phyloP scores from a whole-genome alignment of 2,797 vertebrate genomes.

The Poecilia gillii region DNA sequence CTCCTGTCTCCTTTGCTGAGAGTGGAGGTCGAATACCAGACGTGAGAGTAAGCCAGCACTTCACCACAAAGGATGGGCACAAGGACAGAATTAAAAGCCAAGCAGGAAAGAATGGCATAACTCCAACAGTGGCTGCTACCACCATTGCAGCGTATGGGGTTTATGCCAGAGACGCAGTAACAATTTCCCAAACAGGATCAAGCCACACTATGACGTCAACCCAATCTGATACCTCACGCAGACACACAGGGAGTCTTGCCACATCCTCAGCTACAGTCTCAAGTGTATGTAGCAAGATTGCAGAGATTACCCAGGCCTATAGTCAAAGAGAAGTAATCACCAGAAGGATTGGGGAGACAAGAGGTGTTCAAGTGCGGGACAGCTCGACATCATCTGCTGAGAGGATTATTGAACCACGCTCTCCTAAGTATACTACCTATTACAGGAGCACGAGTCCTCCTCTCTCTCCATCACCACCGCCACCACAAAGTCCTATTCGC shows the following conservation, averaged over 20 bases:
- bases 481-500: slow-evolving; percentile 87
- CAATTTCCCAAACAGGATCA: slow-evolving; percentile 77
- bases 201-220: slow-evolving; percentile 77
- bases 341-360: slow-evolving; percentile 76
- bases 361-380: slow-evolving; percentile 77
- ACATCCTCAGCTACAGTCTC: slow-evolving; percentile 79
- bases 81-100: slow-evolving; percentile 86
- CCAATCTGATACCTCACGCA: slow-evolving; percentile 75
- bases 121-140: slow-evolving; percentile 78
- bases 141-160: slow-evolving; percentile 83
- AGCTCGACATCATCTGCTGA: slow-evolving; percentile 76
- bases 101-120: slow-evolving; percentile 83
- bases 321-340: slow-evolving; percentile 83
- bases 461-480: slow-evolving; percentile 90
- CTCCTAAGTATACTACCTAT: slow-evolving; percentile 86
- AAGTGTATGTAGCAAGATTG: slow-evolving; percentile 83
- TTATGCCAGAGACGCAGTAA: slow-evolving; percentile 81
- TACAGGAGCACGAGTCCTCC: slow-evolving; percentile 91
- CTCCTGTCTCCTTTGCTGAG: slow-evolving; percentile 93
- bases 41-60: slow-evolving; percentile 95
- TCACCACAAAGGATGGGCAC: slow-evolving; percentile 88
- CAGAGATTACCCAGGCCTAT: slow-evolving; percentile 87
- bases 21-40: slow-evolving; percentile 88
- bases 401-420: slow-evolving; percentile 72
- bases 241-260: slow-evolving; percentile 71